Conservation (phyloP, 64 coral and sea anemone species). For the Stylophora pistillata region DNA sequence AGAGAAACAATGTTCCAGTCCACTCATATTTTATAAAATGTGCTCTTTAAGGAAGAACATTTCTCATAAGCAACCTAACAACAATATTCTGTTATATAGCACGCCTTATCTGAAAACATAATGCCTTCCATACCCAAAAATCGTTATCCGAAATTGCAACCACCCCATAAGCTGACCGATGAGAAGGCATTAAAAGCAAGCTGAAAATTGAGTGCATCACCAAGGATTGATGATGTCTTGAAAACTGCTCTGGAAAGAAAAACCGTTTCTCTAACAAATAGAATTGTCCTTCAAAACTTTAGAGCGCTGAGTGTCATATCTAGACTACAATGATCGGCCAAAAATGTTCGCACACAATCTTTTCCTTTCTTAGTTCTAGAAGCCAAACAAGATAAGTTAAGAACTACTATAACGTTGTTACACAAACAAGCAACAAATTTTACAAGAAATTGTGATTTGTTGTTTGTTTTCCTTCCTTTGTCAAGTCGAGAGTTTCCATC, state of each 20-base stretch:
- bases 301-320: background rate
- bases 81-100: background rate
- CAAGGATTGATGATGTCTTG: background rate
- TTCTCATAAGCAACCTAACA: background rate
- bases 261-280: background rate
- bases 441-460: background rate
- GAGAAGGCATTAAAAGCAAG: background rate
- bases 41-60: background rate
- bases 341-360: background rate
- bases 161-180: background rate
- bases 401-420: background rate
- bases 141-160: background rate
- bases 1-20: background rate
- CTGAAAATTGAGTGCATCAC: background rate
- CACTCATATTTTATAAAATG: background rate
- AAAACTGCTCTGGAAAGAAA: background rate
- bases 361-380: background rate
- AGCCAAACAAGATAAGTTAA: background rate
- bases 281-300: background rate
- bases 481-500: background rate
- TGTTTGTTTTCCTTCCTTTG: background rate
- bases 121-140: background rate
- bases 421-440: background rate
- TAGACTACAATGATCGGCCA: background rate
- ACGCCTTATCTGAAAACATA: background rate